Evolutionary conservation across 2,888 invertebrate genomes (phyloP).

Genomic region (Cephalotes varians): DNA sequence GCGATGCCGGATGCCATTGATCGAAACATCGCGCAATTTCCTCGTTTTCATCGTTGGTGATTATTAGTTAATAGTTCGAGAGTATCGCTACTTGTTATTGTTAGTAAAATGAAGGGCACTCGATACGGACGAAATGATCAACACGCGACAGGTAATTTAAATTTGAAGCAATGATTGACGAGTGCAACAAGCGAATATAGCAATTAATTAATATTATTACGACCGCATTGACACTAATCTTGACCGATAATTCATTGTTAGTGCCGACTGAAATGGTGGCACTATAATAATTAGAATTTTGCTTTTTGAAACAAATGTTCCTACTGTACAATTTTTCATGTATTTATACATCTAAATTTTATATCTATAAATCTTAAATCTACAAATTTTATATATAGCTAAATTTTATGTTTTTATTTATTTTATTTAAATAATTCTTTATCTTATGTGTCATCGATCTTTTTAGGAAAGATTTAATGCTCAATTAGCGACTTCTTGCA

Average conservation of each 20-base stretch:
- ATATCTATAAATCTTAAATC: neutral
- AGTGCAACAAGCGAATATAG: neutral
- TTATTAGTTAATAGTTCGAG: constrained; percentile 12
- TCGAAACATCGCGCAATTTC: neutral
- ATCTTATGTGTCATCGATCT: neutral
- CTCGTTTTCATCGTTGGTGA: neutral
- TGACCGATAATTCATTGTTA: constrained; percentile 5
- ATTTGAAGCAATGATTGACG: neutral
- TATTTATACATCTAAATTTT: neutral
- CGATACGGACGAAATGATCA: neutral
- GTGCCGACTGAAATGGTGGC: neutral
- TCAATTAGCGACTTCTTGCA: neutral
- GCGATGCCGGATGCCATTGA: neutral
- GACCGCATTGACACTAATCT: neutral
- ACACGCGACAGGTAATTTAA: constrained; percentile 8
- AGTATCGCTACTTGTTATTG: neutral
- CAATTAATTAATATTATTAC: constrained; percentile 30
- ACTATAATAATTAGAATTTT: neutral
- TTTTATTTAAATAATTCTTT: constrained; percentile 7
- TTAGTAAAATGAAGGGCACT: neutral
- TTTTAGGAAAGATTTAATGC: neutral
- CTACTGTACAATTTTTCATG: neutral
- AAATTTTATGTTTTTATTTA: neutral
- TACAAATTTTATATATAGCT: neutral
- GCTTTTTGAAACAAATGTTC: neutral